Percentiles rank a stretch among this genome's conserved stretches.
phyloP scores from a whole-genome alignment of 1,140 invertebrate genomes.

The Cydia splendana region DNA sequence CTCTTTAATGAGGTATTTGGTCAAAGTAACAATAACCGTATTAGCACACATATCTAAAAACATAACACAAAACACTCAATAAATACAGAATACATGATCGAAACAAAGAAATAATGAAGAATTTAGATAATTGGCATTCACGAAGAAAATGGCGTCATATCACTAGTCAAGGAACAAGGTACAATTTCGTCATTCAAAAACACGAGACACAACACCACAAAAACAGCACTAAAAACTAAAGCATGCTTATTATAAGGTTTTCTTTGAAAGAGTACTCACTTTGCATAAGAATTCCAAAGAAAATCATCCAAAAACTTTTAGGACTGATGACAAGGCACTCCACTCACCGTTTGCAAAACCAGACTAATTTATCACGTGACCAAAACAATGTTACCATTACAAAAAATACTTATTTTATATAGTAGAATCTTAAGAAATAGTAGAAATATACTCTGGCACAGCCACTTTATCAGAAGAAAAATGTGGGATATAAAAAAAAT shows the following conservation, averaged over 20 bases:
- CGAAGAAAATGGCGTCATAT: slow-evolving; percentile 81
- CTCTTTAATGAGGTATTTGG: not conserved
- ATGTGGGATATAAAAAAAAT: too few relatives aligned
- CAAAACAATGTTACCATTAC: slow-evolving; percentile 51
- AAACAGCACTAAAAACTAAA: slow-evolving; percentile 58
- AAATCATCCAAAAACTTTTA: slow-evolving; percentile 80
- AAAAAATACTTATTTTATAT: not conserved
- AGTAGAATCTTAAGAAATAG: slow-evolving; percentile 12
- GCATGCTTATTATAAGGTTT: slow-evolving; percentile 62
- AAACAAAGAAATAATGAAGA: slow-evolving; percentile 72
- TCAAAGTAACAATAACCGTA: not conserved
- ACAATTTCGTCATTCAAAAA: slow-evolving; percentile 73
- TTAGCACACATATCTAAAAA: not conserved
- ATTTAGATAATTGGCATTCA: slow-evolving; percentile 78
- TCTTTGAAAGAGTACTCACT: slow-evolving; percentile 75
- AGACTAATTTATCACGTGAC: slow-evolving; percentile 77
- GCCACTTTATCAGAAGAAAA: too few relatives aligned
- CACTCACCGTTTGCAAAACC: slow-evolving; percentile 80
- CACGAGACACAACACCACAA: slow-evolving; percentile 65
- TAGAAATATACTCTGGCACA: not conserved
- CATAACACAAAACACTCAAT: not conserved
- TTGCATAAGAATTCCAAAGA: slow-evolving; percentile 79
- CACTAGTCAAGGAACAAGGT: slow-evolving; percentile 78
- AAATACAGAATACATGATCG: slow-evolving; percentile 34
- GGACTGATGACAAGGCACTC: slow-evolving; percentile 80